Percentiles rank a stretch among this genome's conserved stretches.
These are phyloP conservation scores for Apomyelois bistriatella DNA, from an alignment of 2,888 invertebrate species.

Conservation along the genomic window DNA sequence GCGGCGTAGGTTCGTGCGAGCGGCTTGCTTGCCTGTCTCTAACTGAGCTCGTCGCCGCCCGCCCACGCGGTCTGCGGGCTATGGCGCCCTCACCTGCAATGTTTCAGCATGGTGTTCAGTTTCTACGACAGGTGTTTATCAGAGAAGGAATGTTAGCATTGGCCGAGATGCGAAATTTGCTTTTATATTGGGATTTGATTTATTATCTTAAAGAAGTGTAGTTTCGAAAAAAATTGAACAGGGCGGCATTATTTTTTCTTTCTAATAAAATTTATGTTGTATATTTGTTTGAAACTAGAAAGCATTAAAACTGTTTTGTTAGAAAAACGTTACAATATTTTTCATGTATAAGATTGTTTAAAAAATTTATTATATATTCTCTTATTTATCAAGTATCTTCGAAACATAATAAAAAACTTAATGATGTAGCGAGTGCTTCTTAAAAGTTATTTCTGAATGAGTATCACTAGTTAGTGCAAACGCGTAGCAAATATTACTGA, in stretches of 20 bases:
- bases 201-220: too few species aligned
- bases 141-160: constrained; percentile 19
- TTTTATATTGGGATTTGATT: constrained; percentile 1
- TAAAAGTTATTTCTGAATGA: constrained; percentile 12
- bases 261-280: too few species aligned
- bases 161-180: constrained; percentile 11
- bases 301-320: too few species aligned
- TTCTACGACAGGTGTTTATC: constrained; percentile 22
- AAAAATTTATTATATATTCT: too few species aligned
- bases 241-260: too few species aligned
- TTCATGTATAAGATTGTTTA: too few species aligned
- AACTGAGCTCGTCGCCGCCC: constrained; percentile 58
- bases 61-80: constrained; percentile 49
- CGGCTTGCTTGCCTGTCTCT: constrained; percentile 72
- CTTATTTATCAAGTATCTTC: neutral
- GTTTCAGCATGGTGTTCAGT: constrained; percentile 44
- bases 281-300: too few species aligned
- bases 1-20: constrained; percentile 77
- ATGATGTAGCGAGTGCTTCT: constrained; percentile 4
- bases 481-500: neutral
- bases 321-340: too few species aligned
- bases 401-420: constrained; percentile 3
- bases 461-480: constrained; percentile 3
- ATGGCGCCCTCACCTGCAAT: constrained; percentile 61
- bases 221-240: too few species aligned